Conservation (phyloP, 2,113 vertebrate species). For the Ardeotis arabs region DNA sequence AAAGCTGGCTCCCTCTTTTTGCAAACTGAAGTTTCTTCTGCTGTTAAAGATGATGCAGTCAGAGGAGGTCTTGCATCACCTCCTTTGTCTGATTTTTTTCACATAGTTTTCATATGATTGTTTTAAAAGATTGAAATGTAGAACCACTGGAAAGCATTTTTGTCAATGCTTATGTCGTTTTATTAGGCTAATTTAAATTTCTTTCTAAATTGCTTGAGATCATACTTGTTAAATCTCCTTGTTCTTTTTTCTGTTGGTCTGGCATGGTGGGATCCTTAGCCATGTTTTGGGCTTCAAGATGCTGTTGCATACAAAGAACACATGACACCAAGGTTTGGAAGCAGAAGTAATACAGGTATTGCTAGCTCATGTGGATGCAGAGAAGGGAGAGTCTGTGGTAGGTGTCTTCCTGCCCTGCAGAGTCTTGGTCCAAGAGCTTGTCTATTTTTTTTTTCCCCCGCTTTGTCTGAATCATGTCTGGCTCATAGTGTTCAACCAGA, state of each 20-base stretch:
- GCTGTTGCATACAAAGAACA: neutral
- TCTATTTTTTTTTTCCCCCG: rapidly evolving
- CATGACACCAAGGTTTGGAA: neutral
- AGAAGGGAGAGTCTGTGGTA: rapidly evolving
- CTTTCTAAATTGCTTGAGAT: neutral
- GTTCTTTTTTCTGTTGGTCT: neutral
- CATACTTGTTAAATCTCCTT: neutral
- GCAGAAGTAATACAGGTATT: neutral
- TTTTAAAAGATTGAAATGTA: neutral
- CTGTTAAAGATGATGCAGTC: neutral
- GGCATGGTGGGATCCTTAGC: neutral
- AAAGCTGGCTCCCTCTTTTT: neutral
- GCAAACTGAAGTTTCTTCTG: neutral
- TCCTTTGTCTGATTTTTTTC: neutral
- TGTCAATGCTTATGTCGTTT: neutral
- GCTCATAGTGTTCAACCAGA: rapidly evolving
- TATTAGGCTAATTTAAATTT: neutral
- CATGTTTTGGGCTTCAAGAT: neutral
- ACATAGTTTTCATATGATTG: neutral
- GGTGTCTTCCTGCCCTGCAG: neutral
- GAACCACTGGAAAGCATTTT: neutral
- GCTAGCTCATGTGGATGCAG: rapidly evolving
- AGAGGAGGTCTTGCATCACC: neutral
- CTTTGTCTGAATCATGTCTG: neutral
- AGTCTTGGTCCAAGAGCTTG: neutral